phyloP scores from a whole-genome alignment of 2,113 vertebrate species.

The Phyllostomus discolor region DNA sequence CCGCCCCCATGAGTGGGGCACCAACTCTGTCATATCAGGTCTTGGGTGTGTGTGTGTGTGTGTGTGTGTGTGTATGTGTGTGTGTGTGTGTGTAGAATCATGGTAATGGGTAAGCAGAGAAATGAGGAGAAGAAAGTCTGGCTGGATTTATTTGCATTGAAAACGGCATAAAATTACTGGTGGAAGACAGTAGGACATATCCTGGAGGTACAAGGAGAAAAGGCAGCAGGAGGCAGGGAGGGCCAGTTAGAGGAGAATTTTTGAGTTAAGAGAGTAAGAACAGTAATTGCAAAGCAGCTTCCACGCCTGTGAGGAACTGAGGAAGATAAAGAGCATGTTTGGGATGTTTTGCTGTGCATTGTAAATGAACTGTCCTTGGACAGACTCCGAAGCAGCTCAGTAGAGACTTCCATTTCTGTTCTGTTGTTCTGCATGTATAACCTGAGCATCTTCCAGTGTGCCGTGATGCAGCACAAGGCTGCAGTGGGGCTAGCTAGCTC shows the following conservation, averaged over 20 bases:
- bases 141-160: constrained; percentile 11
- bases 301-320: background rate
- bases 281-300: background rate
- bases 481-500: accelerated
- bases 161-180: background rate
- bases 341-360: background rate
- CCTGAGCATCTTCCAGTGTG: background rate
- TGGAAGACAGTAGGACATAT: background rate
- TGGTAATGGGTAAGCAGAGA: background rate
- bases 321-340: background rate
- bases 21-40: background rate
- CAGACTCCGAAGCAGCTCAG: background rate
- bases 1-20: background rate
- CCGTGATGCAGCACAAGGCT: accelerated
- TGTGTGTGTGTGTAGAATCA: background rate
- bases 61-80: background rate
- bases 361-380: background rate
- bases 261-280: background rate
- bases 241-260: background rate
- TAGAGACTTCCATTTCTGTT: background rate
- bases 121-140: background rate
- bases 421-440: background rate
- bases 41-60: background rate
- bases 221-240: background rate
- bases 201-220: background rate